Percentiles rank a stretch among this genome's conserved stretches.
phyloP scores from a whole-genome alignment of 2,113 vertebrate species.

The Corythornis cristatus region DNA sequence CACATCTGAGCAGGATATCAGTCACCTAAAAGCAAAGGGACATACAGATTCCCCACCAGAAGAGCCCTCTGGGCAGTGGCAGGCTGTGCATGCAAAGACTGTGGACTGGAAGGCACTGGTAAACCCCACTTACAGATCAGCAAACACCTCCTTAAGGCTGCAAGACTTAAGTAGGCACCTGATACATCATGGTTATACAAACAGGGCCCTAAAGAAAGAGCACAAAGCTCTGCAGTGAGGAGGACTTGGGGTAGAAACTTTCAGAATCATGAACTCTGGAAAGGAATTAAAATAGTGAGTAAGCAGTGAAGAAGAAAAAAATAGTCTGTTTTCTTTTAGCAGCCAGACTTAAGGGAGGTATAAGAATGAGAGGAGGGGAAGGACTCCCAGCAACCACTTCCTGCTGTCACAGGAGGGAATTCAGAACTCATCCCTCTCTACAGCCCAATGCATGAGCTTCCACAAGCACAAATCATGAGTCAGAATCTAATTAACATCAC shows the following conservation, averaged over 20 bases:
- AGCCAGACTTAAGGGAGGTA: not conserved
- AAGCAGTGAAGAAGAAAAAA: not conserved
- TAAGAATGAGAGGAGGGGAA: not conserved
- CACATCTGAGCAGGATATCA: not conserved
- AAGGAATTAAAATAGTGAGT: not conserved
- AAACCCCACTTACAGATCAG: not conserved
- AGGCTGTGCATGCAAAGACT: fast-evolving
- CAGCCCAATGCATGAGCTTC: not conserved
- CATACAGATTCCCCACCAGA: not conserved
- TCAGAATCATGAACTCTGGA: not conserved
- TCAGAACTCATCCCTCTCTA: not conserved
- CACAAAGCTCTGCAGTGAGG: not conserved
- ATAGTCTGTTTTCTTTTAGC: not conserved
- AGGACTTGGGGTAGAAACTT: not conserved
- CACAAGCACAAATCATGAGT: not conserved
- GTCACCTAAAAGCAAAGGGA: not conserved
- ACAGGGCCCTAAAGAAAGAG: not conserved
- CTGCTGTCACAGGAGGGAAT: not conserved
- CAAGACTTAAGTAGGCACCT: not conserved
- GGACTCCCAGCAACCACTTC: not conserved
- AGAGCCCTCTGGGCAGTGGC: not conserved
- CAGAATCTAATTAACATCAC: not conserved
- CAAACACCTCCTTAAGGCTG: not conserved
- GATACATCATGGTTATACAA: not conserved
- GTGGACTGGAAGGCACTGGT: not conserved